Base-by-base conservation (phyloP, 2,797 vertebrate genomes). In the Premnoplex brunnescens region DNA sequence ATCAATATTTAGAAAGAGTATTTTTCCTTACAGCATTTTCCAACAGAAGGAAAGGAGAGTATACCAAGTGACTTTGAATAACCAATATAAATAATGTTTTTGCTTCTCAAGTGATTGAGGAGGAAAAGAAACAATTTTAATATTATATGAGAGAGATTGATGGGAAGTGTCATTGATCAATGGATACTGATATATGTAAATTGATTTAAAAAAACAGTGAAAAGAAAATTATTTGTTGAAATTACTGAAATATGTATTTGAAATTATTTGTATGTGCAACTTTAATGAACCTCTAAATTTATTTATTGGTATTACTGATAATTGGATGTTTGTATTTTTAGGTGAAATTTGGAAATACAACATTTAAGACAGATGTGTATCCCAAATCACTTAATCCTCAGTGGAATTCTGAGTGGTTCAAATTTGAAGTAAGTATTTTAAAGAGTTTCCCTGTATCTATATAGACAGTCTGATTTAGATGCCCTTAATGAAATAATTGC, bases 391-490 rank as follows among this genome's bases (percentile, higher is more conserved):
- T 99, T 56, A 99, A 99, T 96, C 99, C 99, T 69, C 99, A 99
- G 94, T 99, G 99, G 99, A 99, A 99, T 97, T 99, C 99, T 1
- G 99, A 99, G 94, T 99, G 99, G 99, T 99, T 99, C 98, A 99
- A 99, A 96, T 99, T 99, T 98, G 99, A 99, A 98, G 99, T 99
- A 98, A 98, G 95, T 96, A 36, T 79, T 83, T 88, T 68, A 59
- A 73, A 83, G 44, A 66, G 24, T 41, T 86, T 85, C 3, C 28
- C 10, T 78, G 1, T 72, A 20, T 62, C 34, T 66, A 0, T 68
- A 17, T n/a, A 44, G 23, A 52, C 15, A 27, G 4, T 81, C 9
- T 83, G 41, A 16, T 84, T 90, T 49, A 88, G 24, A 36, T 85
- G 14, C 9, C 12, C 21, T 62, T 93, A 58, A 67, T 66, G 23